Evolutionary conservation across 2,888 invertebrate species (phyloP).

Genomic region (Drosophila tripunctata): DNA sequence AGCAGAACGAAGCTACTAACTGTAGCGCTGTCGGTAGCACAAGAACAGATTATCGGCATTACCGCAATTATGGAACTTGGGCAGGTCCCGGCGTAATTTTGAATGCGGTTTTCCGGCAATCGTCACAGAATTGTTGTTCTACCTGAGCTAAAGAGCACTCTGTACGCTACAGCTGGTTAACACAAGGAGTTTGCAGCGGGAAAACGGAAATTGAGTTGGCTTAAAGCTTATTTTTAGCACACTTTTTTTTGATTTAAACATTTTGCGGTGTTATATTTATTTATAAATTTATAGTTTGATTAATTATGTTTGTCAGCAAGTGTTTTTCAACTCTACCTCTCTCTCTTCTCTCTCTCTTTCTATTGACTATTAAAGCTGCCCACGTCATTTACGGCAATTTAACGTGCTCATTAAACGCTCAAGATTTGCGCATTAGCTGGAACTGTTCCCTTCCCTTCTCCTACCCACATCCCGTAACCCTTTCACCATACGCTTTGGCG

Average conservation of each 20-base stretch:
- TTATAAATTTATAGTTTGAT: not conserved
- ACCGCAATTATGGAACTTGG: slow-evolving; percentile 80
- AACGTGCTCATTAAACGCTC: slow-evolving; percentile 40
- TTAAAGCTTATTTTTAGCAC: not conserved
- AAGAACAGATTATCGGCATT: slow-evolving; percentile 76
- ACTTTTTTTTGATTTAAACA: not conserved
- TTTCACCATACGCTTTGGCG: not conserved
- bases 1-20: not conserved
- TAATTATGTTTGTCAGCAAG: not conserved
- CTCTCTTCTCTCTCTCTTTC: not conserved
- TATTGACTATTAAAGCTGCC: slow-evolving; percentile 8
- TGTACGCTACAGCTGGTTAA: not conserved
- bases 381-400: slow-evolving; percentile 41
- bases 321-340: not conserved
- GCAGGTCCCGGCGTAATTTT: slow-evolving; percentile 76
- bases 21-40: slow-evolving; percentile 9
- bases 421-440: slow-evolving; percentile 29
- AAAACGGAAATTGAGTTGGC: not conserved
- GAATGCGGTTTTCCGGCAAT: slow-evolving; percentile 73
- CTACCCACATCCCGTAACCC: not conserved
- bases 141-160: slow-evolving; percentile 32
- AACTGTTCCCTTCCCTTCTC: not conserved
- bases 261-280: not conserved
- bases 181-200: not conserved
- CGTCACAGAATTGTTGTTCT: slow-evolving; percentile 35